phyloP scores from a whole-genome alignment of 2,113 vertebrate genomes.

The Morone chrysops region DNA sequence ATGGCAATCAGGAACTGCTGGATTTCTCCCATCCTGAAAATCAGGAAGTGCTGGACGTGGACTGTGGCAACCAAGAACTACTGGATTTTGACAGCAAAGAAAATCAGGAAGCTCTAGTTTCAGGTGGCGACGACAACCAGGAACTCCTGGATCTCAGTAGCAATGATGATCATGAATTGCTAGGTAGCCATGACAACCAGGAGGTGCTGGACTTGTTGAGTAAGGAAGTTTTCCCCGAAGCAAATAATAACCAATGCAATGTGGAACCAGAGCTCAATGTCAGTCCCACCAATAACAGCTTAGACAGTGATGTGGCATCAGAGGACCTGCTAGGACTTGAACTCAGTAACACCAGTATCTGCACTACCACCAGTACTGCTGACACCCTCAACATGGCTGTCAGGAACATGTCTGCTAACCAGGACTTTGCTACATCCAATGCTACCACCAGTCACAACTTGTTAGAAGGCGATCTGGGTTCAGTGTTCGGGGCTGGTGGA shows the following conservation, averaged over 20 bases:
- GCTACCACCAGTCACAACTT: conserved; percentile 15
- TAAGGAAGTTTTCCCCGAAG: conserved; percentile 46
- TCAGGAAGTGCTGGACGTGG: conserved; percentile 59
- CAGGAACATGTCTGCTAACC: conserved; percentile 22
- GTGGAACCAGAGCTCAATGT: conserved; percentile 27
- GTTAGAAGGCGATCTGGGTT: conserved; percentile 68
- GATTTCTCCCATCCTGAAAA: conserved; percentile 42
- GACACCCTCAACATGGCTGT: conserved; percentile 2
- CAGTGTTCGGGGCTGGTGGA: conserved; percentile 73
- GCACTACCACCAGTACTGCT: conserved; percentile 16
- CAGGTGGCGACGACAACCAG: conserved; percentile 31
- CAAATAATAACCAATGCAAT: conserved; percentile 63
- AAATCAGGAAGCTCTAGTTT: conserved; percentile 45
- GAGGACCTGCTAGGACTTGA: conserved; percentile 56
- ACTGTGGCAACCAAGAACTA: conserved; percentile 50
- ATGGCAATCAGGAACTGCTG: conserved; percentile 31
- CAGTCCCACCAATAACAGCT: conserved; percentile 59
- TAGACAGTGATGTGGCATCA: conserved; percentile 63
- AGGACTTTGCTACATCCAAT: conserved; percentile 4
- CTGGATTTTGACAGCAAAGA: conserved; percentile 33
- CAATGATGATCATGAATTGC: conserved; percentile 40
- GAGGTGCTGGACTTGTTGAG: conserved; percentile 55
- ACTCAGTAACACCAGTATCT: conserved; percentile 33
- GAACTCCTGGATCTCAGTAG: conserved; percentile 7
- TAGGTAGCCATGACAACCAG: conserved; percentile 61